phyloP scores from a whole-genome alignment of 2,888 invertebrate genomes.

The Alitta virens region DNA sequence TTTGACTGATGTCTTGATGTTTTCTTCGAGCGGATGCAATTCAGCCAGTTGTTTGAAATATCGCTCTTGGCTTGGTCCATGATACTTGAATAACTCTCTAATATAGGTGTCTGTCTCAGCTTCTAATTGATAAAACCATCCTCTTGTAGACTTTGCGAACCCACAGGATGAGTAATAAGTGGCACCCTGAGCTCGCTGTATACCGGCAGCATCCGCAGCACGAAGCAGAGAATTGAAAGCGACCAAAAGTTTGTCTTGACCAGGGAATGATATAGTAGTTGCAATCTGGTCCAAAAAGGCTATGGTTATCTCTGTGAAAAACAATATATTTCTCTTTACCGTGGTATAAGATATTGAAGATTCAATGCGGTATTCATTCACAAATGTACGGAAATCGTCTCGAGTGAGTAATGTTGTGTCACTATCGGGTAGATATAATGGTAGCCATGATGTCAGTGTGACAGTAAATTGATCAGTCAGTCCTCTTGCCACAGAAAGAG shows the following conservation, averaged over 20 bases:
- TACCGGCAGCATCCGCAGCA: constrained; percentile 7
- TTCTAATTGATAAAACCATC: constrained; percentile 3
- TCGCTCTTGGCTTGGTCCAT: not conserved
- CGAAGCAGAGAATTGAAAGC: constrained; percentile 10
- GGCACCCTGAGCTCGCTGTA: constrained; percentile 12
- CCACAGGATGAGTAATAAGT: constrained; percentile 3
- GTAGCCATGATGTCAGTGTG: not conserved
- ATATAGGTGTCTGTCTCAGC: not conserved
- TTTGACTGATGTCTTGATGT: not conserved
- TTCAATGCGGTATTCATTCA: not conserved
- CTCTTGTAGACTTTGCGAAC: not conserved
- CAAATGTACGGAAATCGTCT: not conserved
- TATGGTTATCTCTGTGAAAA: constrained; percentile 12
- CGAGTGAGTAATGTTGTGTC: not conserved
- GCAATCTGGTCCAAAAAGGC: constrained; percentile 1
- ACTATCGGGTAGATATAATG: not conserved
- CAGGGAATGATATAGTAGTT: not conserved
- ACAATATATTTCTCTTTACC: constrained; percentile 1
- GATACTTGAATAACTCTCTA: not conserved
- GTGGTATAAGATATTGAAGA: not conserved
- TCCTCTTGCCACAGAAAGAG: not conserved
- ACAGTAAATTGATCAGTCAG: not conserved
- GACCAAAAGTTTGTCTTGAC: constrained; percentile 2
- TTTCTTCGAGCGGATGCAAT: not conserved
- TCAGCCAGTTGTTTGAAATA: not conserved